phyloP scores from a whole-genome alignment of 2,797 vertebrate genomes.

The Rhinoraja longicauda region DNA sequence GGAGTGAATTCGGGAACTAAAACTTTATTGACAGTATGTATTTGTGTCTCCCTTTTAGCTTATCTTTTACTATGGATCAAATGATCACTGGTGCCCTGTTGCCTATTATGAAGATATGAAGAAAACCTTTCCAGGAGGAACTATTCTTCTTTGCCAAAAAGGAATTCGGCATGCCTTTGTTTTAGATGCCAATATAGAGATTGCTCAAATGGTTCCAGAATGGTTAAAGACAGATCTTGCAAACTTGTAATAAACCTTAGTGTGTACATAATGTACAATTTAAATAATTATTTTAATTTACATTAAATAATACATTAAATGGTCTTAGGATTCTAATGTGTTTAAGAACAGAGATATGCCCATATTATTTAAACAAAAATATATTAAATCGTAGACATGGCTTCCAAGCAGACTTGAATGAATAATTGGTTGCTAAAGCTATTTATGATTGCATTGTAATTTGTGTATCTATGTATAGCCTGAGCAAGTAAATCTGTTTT shows the following conservation, averaged over 20 bases:
- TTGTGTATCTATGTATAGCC: neutral
- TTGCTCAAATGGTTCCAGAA: slow-evolving; percentile 69
- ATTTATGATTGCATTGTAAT: neutral
- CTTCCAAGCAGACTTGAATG: neutral
- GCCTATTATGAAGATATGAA: slow-evolving; percentile 81
- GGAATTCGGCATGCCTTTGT: slow-evolving; percentile 79
- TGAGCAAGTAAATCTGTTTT: neutral
- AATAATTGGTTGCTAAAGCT: neutral
- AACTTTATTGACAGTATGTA: neutral
- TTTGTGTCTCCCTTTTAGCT: slow-evolving; percentile 61
- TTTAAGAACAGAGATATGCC: neutral
- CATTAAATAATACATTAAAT: slow-evolving; percentile 55
- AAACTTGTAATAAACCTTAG: slow-evolving; percentile 49
- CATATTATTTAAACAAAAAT: neutral
- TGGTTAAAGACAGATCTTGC: slow-evolving; percentile 67
- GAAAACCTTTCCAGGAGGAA: slow-evolving; percentile 75
- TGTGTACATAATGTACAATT: slow-evolving; percentile 52
- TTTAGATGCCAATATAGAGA: slow-evolving; percentile 63
- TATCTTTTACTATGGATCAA: slow-evolving; percentile 82
- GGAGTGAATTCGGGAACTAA: neutral
- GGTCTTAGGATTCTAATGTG: slow-evolving; percentile 38
- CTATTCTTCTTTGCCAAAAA: slow-evolving; percentile 77
- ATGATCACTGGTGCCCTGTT: slow-evolving; percentile 80
- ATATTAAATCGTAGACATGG: neutral
- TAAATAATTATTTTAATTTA: slow-evolving; percentile 63